Evolutionary conservation across 2,888 invertebrate species (phyloP).

Genomic region (Azorinus chamasolen): DNA sequence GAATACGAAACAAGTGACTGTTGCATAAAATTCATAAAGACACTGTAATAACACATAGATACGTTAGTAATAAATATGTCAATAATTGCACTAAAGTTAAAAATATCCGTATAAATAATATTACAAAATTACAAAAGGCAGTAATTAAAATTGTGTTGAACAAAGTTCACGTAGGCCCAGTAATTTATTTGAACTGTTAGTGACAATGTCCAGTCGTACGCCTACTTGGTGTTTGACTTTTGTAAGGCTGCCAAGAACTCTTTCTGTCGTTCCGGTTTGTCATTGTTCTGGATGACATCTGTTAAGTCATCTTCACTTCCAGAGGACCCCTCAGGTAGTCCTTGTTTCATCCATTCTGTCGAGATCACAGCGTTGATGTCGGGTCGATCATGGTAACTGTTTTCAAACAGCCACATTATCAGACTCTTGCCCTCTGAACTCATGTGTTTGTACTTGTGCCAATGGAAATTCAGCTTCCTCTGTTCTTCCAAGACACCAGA

Average conservation of each 20-base stretch:
- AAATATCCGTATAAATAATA: too few species aligned
- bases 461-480: conserved; percentile 78
- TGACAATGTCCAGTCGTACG: too few species aligned
- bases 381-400: conserved; percentile 78
- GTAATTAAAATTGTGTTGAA: too few species aligned
- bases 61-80: too few species aligned
- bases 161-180: too few species aligned
- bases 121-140: too few species aligned
- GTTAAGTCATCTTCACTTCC: too few species aligned
- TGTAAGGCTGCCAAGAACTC: conserved; percentile 47
- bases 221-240: conserved; percentile 35
- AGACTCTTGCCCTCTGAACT: conserved; percentile 75
- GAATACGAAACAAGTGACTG: too few species aligned
- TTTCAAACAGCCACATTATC: conserved; percentile 78
- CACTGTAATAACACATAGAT: too few species aligned
- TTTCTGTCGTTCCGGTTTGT: conserved; percentile 33
- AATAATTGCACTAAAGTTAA: too few species aligned
- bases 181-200: too few species aligned
- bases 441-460: conserved; percentile 80
- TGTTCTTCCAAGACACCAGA: conserved; percentile 84
- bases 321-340: conserved; percentile 14
- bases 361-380: conserved; percentile 74
- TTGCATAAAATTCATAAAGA: too few species aligned
- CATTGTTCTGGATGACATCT: conserved; percentile 32
- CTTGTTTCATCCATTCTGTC: conserved; percentile 70